Evolutionary conservation across 2,797 vertebrate genomes (phyloP).

Genomic region (Novumbra hubbsi): DNA sequence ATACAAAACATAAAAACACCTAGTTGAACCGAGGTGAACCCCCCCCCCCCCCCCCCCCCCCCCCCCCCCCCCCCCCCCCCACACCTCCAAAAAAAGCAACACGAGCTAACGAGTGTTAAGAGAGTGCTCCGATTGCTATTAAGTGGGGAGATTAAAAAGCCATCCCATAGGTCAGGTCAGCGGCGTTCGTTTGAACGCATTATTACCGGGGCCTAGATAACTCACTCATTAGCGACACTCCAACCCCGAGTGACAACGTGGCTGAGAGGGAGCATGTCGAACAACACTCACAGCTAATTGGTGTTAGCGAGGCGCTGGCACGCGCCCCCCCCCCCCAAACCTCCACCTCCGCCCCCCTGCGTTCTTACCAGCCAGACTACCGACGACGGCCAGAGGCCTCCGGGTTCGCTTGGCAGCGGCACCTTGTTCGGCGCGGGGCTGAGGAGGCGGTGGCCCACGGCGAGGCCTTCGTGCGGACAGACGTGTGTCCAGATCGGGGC

Average conservation of each 20-base stretch:
- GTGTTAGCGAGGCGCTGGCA: slow-evolving; percentile 34
- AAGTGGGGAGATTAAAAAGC: slow-evolving; percentile 75
- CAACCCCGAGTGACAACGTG: slow-evolving; percentile 73
- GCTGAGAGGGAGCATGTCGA: slow-evolving; percentile 74
- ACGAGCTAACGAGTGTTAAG: slow-evolving; percentile 46
- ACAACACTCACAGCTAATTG: slow-evolving; percentile 77
- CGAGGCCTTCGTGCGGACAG: neutral
- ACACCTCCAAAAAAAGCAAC: slow-evolving; percentile 24
- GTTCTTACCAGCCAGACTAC: neutral
- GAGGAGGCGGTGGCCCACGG: neutral
- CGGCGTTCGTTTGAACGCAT: slow-evolving; percentile 74
- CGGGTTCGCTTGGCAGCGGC: neutral
- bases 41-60: too few species aligned
- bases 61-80: too few species aligned
- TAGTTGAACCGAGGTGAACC: slow-evolving; percentile 31
- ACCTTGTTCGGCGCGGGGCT: neutral
- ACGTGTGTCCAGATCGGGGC: neutral
- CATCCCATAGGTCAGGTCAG: slow-evolving; percentile 72
- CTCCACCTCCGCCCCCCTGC: slow-evolving; percentile 48
- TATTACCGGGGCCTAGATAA: slow-evolving; percentile 74
- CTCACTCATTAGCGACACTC: slow-evolving; percentile 76
- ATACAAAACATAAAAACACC: slow-evolving; percentile 64
- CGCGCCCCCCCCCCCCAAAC: slow-evolving; percentile 25
- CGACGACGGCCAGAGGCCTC: neutral
- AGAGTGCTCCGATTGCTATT: slow-evolving; percentile 73